These are phyloP conservation scores for Tauraco hartlaubi DNA, from an alignment of 2,797 vertebrate genomes.

Conservation along the genomic window DNA sequence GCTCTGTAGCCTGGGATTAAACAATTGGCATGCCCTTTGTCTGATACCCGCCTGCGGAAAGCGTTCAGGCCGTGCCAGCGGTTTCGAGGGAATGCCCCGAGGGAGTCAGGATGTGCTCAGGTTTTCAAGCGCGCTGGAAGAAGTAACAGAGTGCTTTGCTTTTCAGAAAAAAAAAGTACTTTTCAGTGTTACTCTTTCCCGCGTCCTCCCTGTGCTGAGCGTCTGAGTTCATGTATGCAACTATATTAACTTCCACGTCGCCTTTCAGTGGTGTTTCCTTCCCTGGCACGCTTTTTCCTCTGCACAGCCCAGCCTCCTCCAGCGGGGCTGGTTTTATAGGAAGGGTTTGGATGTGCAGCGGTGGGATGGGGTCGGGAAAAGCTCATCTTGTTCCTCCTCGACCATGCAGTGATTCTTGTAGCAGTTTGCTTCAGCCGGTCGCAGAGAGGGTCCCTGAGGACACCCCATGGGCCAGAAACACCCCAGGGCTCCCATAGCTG, in stretches of 20 bases:
- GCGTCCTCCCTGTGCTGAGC: neutral
- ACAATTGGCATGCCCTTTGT: neutral
- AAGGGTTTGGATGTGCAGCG: neutral
- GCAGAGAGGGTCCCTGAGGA: fast-evolving
- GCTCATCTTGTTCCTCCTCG: fast-evolving
- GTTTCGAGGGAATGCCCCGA: neutral
- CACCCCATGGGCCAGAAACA: fast-evolving
- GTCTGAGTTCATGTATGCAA: neutral
- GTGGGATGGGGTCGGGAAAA: neutral
- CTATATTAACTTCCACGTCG: neutral
- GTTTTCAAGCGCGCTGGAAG: neutral
- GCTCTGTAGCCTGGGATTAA: neutral
- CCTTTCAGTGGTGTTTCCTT: neutral
- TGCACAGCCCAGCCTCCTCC: neutral
- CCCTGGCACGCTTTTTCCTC: fast-evolving
- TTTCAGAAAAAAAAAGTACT: neutral
- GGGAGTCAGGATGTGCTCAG: neutral
- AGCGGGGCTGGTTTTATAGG: neutral
- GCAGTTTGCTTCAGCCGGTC: neutral
- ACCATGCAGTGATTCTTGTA: fast-evolving
- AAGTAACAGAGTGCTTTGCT: neutral
- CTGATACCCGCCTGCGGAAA: neutral
- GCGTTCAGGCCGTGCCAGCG: neutral
- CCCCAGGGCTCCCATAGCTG: neutral
- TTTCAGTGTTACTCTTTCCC: neutral